Evolutionary conservation across 1,140 invertebrate genomes (phyloP).

Genomic region (Pogonognathellus flavescens): DNA sequence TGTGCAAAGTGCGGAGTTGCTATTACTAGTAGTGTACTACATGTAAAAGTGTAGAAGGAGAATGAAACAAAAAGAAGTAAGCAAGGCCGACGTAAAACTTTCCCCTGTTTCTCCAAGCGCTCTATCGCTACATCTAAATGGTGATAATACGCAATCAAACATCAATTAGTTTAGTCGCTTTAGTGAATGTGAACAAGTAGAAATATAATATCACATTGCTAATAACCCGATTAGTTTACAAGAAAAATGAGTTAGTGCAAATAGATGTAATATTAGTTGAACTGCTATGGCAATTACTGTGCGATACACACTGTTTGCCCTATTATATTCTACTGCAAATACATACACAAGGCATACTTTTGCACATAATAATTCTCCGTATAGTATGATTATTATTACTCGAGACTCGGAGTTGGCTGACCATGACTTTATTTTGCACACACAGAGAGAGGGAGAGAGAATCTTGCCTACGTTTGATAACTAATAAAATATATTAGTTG

Average conservation of each 20-base stretch:
- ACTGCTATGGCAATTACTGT: no score
- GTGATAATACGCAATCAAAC: conserved; percentile 40
- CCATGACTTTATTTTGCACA: no score
- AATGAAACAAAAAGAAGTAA: not conserved
- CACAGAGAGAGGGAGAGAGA: no score
- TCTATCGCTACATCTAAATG: conserved; percentile 33
- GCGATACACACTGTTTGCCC: no score
- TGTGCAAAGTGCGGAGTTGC: no score
- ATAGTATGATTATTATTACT: no score
- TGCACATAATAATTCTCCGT: no score
- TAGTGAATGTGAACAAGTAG: conserved; percentile 44
- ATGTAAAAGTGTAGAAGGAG: not conserved
- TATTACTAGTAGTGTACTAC: not conserved
- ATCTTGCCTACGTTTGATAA: no score
- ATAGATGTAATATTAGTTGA: not conserved
- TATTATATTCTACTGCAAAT: no score
- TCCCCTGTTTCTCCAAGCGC: conserved; percentile 41
- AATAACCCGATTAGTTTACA: conserved; percentile 21
- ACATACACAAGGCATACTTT: no score
- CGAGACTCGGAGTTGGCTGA: no score
- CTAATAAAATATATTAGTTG: no score
- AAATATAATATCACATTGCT: not conserved
- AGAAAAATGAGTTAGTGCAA: not conserved
- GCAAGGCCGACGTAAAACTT: conserved; percentile 28
- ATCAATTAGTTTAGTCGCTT: conserved; percentile 40